Conservation (phyloP, 2,888 invertebrate species). For the Drosophila formosana region DNA sequence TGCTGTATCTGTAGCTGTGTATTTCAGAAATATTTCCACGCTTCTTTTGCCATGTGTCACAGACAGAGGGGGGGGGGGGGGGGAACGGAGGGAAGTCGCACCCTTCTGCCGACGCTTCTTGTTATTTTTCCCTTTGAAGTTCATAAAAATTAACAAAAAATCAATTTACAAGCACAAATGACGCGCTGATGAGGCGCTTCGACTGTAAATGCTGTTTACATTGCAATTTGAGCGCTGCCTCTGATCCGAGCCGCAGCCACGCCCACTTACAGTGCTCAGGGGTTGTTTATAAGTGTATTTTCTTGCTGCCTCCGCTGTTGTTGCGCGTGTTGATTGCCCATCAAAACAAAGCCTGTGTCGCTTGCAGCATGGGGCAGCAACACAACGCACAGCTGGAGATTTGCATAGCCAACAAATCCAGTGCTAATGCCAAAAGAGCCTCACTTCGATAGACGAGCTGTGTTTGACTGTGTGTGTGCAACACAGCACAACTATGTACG, state of each 20-base stretch:
- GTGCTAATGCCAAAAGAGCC: constrained; percentile 43
- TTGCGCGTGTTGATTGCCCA: constrained; percentile 76
- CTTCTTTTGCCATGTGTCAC: constrained; percentile 60
- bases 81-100: constrained; percentile 25
- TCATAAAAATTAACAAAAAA: constrained; percentile 79
- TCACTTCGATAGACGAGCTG: constrained; percentile 29
- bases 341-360: constrained; percentile 62
- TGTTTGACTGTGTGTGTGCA: constrained; percentile 2
- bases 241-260: constrained; percentile 63
- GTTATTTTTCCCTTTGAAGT: constrained; percentile 69
- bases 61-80: not conserved
- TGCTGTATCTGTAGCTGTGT: constrained; percentile 30
- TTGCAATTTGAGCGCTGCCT: constrained; percentile 68
- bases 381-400: constrained; percentile 66
- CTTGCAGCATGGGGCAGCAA: constrained; percentile 16
- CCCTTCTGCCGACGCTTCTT: constrained; percentile 44
- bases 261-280: constrained; percentile 41
- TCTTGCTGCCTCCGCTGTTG: constrained; percentile 13
- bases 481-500: constrained; percentile 15
- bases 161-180: constrained; percentile 77
- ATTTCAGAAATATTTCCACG: constrained; percentile 68
- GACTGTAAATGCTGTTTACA: constrained; percentile 45
- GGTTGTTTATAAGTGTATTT: constrained; percentile 26
- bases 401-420: constrained; percentile 64
- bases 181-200: constrained; percentile 68